A percentile compares a stretch with the other conserved stretches of the same genome.
These are phyloP conservation scores for Sylvietta virens DNA, from an alignment of 2,113 vertebrate genomes.

Conservation along the genomic window DNA sequence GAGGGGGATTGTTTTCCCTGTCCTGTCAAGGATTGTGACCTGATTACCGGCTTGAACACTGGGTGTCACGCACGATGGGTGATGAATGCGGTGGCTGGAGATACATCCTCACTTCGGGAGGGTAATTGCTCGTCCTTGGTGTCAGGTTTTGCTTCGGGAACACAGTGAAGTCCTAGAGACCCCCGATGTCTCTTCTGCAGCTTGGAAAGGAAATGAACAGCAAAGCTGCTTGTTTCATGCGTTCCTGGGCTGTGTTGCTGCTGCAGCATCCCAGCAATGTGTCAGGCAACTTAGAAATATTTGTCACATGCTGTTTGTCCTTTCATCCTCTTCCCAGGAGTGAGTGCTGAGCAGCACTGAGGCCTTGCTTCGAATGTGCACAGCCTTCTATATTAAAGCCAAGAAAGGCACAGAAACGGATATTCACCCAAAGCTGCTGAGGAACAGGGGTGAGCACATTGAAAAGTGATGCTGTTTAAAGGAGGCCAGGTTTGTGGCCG, in stretches of 20 bases:
- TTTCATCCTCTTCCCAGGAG: neutral
- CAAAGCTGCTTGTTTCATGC: neutral
- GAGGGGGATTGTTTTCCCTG: neutral
- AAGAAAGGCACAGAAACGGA: neutral
- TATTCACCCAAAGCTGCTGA: neutral
- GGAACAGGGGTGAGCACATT: fast-evolving
- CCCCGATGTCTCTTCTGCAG: neutral
- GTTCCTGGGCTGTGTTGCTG: neutral
- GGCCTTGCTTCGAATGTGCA: neutral
- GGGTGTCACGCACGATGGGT: neutral
- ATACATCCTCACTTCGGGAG: neutral
- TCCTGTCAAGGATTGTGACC: neutral
- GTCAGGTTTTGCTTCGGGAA: neutral
- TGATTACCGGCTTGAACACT: neutral
- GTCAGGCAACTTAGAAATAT: neutral
- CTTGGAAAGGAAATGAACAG: neutral
- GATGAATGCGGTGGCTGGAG: neutral
- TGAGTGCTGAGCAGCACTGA: neutral
- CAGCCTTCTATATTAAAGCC: fast-evolving
- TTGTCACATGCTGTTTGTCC: neutral
- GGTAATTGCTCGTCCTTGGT: neutral
- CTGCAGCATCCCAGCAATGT: neutral
- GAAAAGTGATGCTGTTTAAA: neutral
- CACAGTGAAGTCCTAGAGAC: neutral
- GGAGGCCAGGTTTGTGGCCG: neutral